Evolutionary conservation across 2,113 vertebrate genomes (phyloP).

Genomic region (Alexandromys fortis): DNA sequence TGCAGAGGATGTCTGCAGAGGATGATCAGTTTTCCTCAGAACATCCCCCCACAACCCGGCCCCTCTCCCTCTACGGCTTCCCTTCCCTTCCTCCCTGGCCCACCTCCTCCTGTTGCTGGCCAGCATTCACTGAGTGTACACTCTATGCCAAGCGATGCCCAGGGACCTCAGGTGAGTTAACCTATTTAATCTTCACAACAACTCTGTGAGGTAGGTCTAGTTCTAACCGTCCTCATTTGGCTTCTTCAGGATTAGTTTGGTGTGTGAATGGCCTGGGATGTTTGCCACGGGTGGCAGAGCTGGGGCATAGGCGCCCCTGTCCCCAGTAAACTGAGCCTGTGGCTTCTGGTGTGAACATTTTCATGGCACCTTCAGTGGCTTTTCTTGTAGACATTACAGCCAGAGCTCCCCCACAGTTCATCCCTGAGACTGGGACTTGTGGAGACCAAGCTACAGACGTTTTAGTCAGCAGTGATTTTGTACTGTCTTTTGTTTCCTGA

Average conservation of each 20-base stretch:
- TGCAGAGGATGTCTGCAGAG: background rate
- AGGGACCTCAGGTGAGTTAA: background rate
- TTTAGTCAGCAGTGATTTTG: background rate
- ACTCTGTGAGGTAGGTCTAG: background rate
- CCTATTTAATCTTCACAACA: conserved; percentile 29
- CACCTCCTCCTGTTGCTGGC: no score
- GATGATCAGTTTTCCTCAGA: fast-evolving
- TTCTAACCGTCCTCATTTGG: fast-evolving
- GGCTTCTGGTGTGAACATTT: background rate
- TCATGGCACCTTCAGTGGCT: fast-evolving
- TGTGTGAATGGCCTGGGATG: background rate
- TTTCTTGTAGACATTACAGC: fast-evolving
- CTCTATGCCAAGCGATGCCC: background rate
- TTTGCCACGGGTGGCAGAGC: no score
- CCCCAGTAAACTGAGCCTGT: fast-evolving
- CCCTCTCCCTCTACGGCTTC: background rate
- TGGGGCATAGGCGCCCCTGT: background rate
- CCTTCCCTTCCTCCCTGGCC: background rate
- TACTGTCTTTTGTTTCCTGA: background rate
- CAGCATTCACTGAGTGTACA: background rate
- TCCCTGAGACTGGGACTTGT: background rate
- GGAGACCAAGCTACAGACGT: background rate
- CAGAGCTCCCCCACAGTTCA: fast-evolving
- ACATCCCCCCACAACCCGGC: background rate
- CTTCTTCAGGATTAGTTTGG: background rate